Evolutionary conservation across 2,113 vertebrate species (phyloP).

Genomic region (Ceuthmochares aereus): DNA sequence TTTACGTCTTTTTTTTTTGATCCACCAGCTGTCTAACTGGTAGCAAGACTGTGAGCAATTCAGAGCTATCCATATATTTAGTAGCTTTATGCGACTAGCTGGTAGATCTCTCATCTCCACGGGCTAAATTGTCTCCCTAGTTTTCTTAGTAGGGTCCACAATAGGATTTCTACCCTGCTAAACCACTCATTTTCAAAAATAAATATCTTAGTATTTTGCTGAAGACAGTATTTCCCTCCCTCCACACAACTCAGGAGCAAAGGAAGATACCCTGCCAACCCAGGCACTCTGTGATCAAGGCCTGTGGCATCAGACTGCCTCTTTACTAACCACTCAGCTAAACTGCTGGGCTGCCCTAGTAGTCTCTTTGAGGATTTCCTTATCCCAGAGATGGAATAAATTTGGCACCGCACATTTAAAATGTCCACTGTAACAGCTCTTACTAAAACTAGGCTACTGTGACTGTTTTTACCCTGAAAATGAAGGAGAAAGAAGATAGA

Average conservation of each 20-base stretch:
- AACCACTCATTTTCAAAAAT: background rate
- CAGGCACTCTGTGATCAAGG: background rate
- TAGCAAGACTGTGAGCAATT: background rate
- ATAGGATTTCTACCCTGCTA: background rate
- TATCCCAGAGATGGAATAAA: background rate
- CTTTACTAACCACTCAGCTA: background rate
- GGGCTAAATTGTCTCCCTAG: background rate
- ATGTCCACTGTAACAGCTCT: background rate
- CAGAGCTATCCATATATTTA: background rate
- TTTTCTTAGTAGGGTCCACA: background rate
- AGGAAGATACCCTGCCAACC: background rate
- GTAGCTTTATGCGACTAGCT: background rate
- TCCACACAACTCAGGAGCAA: background rate
- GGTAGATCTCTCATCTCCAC: background rate
- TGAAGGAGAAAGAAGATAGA: background rate
- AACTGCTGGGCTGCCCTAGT: background rate
- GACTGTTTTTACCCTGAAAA: background rate
- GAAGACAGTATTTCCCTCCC: background rate
- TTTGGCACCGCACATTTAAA: background rate
- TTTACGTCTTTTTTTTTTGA: background rate
- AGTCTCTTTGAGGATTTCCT: conserved; percentile 3
- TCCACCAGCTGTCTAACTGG: background rate
- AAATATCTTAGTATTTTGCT: background rate
- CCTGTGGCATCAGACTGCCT: background rate
- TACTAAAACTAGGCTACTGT: background rate